Evolutionary conservation across 1,140 invertebrate species (phyloP).

Genomic region (Batillaria attramentaria): DNA sequence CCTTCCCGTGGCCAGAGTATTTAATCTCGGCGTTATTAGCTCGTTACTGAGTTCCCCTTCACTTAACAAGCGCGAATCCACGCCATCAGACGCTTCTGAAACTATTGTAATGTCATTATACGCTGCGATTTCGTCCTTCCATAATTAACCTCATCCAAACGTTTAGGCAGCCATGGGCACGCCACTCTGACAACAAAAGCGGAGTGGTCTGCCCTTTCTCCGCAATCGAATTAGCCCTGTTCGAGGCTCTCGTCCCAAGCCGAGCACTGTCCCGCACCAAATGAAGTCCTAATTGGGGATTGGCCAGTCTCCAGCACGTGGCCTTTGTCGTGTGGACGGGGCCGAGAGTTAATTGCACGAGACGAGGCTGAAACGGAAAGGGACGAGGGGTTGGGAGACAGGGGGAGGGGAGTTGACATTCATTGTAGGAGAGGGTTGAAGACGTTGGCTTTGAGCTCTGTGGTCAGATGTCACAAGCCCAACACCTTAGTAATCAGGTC

Average conservation of each 20-base stretch:
- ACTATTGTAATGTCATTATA: conserved; percentile 32
- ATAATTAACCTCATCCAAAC: conserved; percentile 36
- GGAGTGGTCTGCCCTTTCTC: conserved; percentile 29
- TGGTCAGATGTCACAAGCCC: no score
- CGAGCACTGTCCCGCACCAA: conserved; percentile 21
- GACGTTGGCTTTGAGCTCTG: no score
- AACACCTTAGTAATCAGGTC: no score
- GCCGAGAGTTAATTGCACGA: conserved; percentile 31
- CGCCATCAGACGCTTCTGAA: conserved; percentile 28
- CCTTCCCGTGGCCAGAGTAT: neutral
- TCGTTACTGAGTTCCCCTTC: conserved; percentile 16
- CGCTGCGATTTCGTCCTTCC: conserved; percentile 19
- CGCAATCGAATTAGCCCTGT: conserved; percentile 32
- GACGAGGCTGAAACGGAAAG: neutral
- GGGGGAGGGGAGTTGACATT: neutral
- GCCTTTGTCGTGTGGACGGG: conserved; percentile 20
- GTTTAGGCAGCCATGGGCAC: conserved; percentile 27
- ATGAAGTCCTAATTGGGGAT: conserved; percentile 33
- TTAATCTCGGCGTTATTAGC: conserved; percentile 30
- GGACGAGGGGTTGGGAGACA: neutral
- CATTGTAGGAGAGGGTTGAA: no score
- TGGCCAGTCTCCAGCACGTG: conserved; percentile 20
- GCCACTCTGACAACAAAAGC: conserved; percentile 31
- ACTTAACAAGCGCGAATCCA: conserved; percentile 23
- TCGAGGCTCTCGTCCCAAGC: conserved; percentile 30